Percentiles rank a stretch among this genome's conserved stretches.
These are phyloP conservation scores for Tolypeutes matacus DNA, from an alignment of 2,797 vertebrate genomes.

Conservation along the genomic window DNA sequence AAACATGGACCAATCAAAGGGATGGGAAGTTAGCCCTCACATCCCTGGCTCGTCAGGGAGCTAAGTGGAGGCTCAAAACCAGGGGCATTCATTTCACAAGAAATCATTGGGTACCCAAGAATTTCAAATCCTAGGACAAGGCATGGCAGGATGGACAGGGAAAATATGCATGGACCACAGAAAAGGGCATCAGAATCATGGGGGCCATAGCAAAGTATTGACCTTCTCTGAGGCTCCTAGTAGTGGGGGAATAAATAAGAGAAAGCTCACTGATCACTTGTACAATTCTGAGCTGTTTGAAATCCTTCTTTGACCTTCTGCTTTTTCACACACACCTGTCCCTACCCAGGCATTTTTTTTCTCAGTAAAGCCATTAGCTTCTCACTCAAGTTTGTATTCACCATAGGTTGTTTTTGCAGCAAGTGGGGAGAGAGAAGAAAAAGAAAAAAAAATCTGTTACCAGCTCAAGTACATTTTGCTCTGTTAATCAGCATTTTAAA, in stretches of 20 bases:
- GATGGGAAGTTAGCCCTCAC: not conserved
- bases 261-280: not conserved
- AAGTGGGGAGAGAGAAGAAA: conserved; percentile 60
- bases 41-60: not conserved
- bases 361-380: conserved; percentile 13
- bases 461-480: conserved; percentile 84
- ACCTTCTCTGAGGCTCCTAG: not conserved
- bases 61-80: not conserved
- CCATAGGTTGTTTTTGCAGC: conserved; percentile 77
- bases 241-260: not conserved
- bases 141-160: not conserved
- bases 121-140: not conserved
- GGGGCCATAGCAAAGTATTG: not conserved
- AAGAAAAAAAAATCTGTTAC: conserved; percentile 81
- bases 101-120: not conserved
- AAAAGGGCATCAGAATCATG: not conserved
- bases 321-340: not conserved
- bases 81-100: not conserved
- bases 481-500: conserved; percentile 82
- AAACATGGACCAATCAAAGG: not conserved
- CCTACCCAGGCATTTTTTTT: not conserved
- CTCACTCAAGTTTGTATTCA: conserved; percentile 67
- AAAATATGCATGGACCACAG: not conserved
- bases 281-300: not conserved
- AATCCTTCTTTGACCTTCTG: not conserved